phyloP scores from a whole-genome alignment of 2,113 vertebrate genomes.

The Crocuta crocuta region DNA sequence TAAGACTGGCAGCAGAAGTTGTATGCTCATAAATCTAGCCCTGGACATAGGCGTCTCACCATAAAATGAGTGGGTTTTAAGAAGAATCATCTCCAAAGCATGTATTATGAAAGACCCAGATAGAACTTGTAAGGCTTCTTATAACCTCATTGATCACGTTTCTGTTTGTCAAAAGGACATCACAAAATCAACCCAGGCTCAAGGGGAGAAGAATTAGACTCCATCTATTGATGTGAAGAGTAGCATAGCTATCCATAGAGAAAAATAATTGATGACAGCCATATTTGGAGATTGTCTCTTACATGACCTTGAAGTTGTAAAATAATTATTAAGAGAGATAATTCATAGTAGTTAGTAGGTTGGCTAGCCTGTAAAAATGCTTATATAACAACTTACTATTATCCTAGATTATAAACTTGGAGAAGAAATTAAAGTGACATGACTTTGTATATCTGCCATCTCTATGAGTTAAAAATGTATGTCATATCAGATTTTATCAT shows the following conservation, averaged over 20 bases:
- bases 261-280: background rate
- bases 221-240: background rate
- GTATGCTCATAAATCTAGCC: background rate
- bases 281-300: background rate
- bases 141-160: background rate
- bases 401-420: background rate
- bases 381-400: background rate
- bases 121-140: background rate
- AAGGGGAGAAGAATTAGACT: background rate
- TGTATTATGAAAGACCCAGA: background rate
- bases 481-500: conserved; percentile 15
- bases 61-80: background rate
- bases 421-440: background rate
- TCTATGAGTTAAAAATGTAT: background rate
- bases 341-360: background rate
- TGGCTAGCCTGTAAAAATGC: background rate
- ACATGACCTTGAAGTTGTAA: background rate
- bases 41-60: background rate
- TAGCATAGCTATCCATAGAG: background rate
- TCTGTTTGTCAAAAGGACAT: background rate
- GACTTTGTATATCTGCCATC: background rate
- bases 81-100: background rate
- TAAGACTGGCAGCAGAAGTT: background rate
- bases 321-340: background rate
- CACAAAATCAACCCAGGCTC: background rate